Conservation (phyloP, 1,140 invertebrate genomes). For the Pinna nobilis region DNA sequence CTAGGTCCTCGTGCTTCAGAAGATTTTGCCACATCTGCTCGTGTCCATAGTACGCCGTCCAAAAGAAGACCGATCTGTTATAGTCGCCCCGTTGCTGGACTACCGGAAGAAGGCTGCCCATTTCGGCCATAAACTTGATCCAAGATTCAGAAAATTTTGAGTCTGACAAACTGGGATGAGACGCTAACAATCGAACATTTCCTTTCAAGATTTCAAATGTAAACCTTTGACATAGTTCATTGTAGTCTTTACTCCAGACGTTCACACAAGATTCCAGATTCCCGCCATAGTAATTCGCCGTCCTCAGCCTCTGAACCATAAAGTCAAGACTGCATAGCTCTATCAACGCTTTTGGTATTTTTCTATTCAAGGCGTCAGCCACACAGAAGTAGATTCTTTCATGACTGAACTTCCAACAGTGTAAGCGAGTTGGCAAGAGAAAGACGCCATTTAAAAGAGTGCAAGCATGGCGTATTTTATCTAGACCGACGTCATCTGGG, state of each 20-base stretch:
- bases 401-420: slow-evolving; percentile 37
- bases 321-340: slow-evolving; percentile 41
- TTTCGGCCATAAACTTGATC: slow-evolving; percentile 37
- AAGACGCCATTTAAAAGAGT: slow-evolving; percentile 35
- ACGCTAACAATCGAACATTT: slow-evolving; percentile 32
- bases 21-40: slow-evolving; percentile 12
- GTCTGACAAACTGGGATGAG: slow-evolving; percentile 25
- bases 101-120: slow-evolving; percentile 40
- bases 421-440: slow-evolving; percentile 23
- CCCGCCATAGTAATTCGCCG: slow-evolving; percentile 13
- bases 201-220: slow-evolving; percentile 40
- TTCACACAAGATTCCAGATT: slow-evolving; percentile 23
- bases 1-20: slow-evolving; percentile 38
- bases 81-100: slow-evolving; percentile 28
- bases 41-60: slow-evolving; percentile 36
- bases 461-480: slow-evolving; percentile 32
- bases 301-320: slow-evolving; percentile 30
- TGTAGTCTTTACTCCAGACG: slow-evolving; percentile 33
- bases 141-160: slow-evolving; percentile 22
- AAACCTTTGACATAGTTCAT: slow-evolving; percentile 30
- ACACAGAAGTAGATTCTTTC: slow-evolving; percentile 32
- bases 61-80: slow-evolving; percentile 40
- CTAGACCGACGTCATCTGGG: slow-evolving; percentile 21
- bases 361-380: slow-evolving; percentile 27
- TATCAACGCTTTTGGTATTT: slow-evolving; percentile 30